Evolutionary conservation across 2,113 vertebrate species (phyloP).

Genomic region (Todiramphus chloris): DNA sequence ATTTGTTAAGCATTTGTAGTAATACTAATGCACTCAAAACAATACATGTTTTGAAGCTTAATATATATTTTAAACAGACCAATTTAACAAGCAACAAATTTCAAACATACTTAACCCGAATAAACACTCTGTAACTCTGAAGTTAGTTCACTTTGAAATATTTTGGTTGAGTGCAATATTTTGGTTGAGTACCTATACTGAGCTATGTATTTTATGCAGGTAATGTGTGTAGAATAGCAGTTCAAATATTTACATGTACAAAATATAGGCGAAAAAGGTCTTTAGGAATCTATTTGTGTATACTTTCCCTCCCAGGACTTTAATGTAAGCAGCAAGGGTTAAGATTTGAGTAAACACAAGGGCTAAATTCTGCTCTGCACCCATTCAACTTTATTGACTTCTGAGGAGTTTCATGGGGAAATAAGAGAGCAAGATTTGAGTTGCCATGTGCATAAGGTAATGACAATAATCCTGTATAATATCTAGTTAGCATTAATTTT

Average conservation of each 20-base stretch:
- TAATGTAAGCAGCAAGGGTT: slow-evolving; percentile 22
- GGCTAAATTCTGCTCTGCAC: background rate
- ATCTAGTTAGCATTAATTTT: slow-evolving; percentile 21
- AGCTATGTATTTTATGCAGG: slow-evolving; percentile 36
- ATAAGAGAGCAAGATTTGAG: background rate
- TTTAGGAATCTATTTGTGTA: slow-evolving; percentile 37
- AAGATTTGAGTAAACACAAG: slow-evolving; percentile 51
- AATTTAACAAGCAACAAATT: background rate
- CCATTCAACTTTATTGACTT: slow-evolving; percentile 13
- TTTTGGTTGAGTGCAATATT: slow-evolving; percentile 34
- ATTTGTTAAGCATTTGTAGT: slow-evolving; percentile 5
- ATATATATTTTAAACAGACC: slow-evolving; percentile 10
- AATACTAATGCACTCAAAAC: background rate
- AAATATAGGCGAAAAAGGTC: slow-evolving; percentile 14
- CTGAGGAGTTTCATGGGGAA: background rate
- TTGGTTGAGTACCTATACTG: background rate
- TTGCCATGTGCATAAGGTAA: background rate
- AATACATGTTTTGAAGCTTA: background rate
- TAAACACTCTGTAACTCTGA: background rate
- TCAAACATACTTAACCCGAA: slow-evolving; percentile 2
- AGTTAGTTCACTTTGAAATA: background rate
- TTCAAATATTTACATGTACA: slow-evolving; percentile 65
- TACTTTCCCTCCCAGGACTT: slow-evolving; percentile 1
- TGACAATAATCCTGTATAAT: background rate
- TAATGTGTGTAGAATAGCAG: slow-evolving; percentile 23